Evolutionary conservation across 2,888 invertebrate genomes (phyloP).

Genomic region (Sthenelais limicola): DNA sequence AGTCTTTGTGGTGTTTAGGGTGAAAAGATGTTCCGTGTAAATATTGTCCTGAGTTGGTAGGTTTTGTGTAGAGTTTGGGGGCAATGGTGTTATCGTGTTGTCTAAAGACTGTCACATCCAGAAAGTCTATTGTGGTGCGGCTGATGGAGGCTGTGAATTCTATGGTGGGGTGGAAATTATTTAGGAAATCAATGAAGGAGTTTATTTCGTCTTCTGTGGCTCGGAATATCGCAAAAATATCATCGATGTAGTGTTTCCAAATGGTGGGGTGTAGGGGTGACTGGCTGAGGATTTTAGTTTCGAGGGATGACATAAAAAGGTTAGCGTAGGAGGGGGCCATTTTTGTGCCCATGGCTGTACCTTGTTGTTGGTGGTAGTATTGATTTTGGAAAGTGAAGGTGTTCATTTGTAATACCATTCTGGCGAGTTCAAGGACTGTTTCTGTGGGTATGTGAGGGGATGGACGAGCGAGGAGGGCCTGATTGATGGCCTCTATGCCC

Average conservation of each 20-base stretch:
- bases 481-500: not conserved
- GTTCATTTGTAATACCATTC: constrained; percentile 36
- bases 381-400: constrained; percentile 45
- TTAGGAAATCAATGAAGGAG: not conserved
- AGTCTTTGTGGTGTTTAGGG: not conserved
- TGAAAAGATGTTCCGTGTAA: not conserved
- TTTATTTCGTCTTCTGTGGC: not conserved
- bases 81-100: not conserved
- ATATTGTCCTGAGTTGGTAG: constrained; percentile 6
- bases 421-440: not conserved
- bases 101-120: not conserved
- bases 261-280: constrained; percentile 26
- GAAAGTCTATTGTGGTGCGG: not conserved
- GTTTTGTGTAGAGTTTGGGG: constrained; percentile 6
- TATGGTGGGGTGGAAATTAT: not conserved
- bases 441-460: not conserved
- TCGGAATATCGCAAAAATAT: constrained; percentile 49
- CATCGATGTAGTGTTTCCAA: constrained; percentile 47
- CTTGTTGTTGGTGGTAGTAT: constrained; percentile 43
- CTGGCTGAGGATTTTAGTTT: constrained; percentile 34
- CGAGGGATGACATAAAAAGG: constrained; percentile 48
- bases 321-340: constrained; percentile 47
- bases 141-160: not conserved
- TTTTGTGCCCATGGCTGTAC: constrained; percentile 50
- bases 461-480: not conserved